phyloP scores from a whole-genome alignment of 2,113 vertebrate species.

The Sinocyclocheilus anophthalmus region DNA sequence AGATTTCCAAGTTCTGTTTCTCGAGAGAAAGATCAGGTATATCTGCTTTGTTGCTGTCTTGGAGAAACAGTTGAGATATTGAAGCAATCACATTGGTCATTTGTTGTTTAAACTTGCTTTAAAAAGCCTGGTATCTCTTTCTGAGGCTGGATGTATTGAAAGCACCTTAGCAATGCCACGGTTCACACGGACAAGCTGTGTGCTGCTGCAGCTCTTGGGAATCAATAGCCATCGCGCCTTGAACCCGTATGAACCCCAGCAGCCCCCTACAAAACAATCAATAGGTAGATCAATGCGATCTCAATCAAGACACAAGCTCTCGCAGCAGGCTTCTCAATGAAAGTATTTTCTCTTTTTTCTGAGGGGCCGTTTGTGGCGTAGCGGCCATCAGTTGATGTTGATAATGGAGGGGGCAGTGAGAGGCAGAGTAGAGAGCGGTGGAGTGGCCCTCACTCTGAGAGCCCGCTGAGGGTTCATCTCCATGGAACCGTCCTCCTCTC shows the following conservation, averaged over 20 bases:
- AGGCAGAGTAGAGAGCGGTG: neutral
- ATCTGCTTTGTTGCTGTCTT: no score
- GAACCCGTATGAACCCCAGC: neutral
- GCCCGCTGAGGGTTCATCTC: slow-evolving; percentile 5
- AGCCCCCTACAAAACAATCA: neutral
- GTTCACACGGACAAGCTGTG: neutral
- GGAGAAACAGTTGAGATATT: no score
- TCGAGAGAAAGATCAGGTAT: no score
- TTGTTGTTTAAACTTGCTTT: slow-evolving; percentile 1
- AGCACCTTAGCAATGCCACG: slow-evolving; percentile 8
- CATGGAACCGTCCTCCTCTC: neutral
- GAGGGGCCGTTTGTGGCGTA: neutral
- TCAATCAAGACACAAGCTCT: slow-evolving; percentile 7
- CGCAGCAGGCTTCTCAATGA: neutral
- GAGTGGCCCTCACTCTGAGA: slow-evolving; percentile 26
- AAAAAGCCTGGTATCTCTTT: neutral
- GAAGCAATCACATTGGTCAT: neutral
- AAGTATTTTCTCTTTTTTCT: neutral
- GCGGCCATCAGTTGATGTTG: slow-evolving; percentile 4
- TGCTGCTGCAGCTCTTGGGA: neutral
- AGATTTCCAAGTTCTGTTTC: no score
- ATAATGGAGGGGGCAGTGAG: slow-evolving; percentile 10
- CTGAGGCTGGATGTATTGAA: neutral
- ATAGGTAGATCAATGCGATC: slow-evolving; percentile 13
- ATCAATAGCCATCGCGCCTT: neutral